Base-by-base conservation (phyloP, 2,797 vertebrate genomes). In the Setipinna tenuifilis region DNA sequence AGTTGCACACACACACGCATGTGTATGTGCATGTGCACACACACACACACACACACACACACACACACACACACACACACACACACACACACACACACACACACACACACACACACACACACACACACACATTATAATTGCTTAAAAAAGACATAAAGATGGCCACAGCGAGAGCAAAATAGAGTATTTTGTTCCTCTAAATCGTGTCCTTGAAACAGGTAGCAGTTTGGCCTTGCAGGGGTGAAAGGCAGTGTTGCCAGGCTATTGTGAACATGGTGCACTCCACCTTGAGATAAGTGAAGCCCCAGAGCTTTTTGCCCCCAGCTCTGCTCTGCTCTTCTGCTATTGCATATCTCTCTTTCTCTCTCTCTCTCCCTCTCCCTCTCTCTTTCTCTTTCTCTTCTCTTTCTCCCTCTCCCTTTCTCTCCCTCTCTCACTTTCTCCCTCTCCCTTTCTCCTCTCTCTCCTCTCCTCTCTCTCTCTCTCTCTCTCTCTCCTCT, bases 251-350 rank as follows among this genome's bases (percentile, higher is more conserved):
- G 81, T 87, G 86, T 85, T 86, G 78, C 54, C 65, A 59, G 68
- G 83, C 81, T 88, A 90, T 88, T 89, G 86, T 87, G 78, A 86
- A 62, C 68, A 83, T 81, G 75, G 86, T 85, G 88, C 83, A 80
- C 85, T 86, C 88, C 86, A 89, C 89, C 87, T 86, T 88, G 85
- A 90, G 84, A 85, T 80, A 90, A 84, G 86, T 81, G 86, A 85
- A 89, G 82, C 9, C 57, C 16, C 41, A 82, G 78, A 1, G 46
- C 86, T 41, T 44, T 78, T 44, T 82, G 78, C 50, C 85, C 46
- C 23, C 48, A 25, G 21, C 41, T 68, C 19, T 23, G 21, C 82
- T 61, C 35, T 80, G 31, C 46, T 41, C 35, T 41, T 41, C 35
- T 41, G 5, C 35, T 41, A 41, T 41, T 41, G 35, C 35, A 41